Base-by-base conservation (phyloP, 2,797 vertebrate genomes). In the Danionella dracula region DNA sequence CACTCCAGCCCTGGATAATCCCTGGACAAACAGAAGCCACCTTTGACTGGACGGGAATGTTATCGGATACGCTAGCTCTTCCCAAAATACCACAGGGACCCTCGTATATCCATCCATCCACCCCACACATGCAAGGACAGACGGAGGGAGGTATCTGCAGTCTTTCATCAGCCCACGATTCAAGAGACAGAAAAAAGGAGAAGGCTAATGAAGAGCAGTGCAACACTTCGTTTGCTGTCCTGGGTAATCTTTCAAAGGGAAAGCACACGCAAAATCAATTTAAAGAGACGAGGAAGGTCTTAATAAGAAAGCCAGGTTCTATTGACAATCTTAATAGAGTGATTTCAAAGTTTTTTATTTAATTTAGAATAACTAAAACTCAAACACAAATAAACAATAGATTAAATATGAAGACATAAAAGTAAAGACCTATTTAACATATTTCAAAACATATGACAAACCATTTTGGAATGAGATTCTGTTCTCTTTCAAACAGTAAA, bases 241-340 rank as follows among this genome's bases (percentile, higher is more conserved):
- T 59, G 82, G 84, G 80, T 87, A 87, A 89, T 84, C 85, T 87
- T 86, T 85, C n/a, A n/a, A n/a, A n/a, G n/a, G n/a, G n/a, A n/a
- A n/a, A n/a, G n/a, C n/a, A n/a, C n/a, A n/a, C n/a, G n/a, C n/a
- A 27, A 27, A 27, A 27, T 27, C 23, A 27, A 27, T 6, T 3
- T 27, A 3, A 27, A 27, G 23, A 27, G 23, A 27, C 23, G 23
- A 27, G 23, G 23, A 6, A 27, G 23, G 23, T 3, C 3, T 27
- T 27, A 27, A 27, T n/a, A n/a, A n/a, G n/a, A n/a, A n/a, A n/a
- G n/a, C n/a, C n/a, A n/a, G n/a, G n/a, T n/a, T n/a, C n/a, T n/a
- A n/a, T n/a, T n/a, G n/a, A n/a, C n/a, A n/a, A n/a, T n/a, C n/a
- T n/a, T n/a, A n/a, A n/a, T n/a, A n/a, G n/a, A n/a, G n/a, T n/a